phyloP scores from a whole-genome alignment of 2,113 vertebrate species.

The Cyanoliseus patagonus region DNA sequence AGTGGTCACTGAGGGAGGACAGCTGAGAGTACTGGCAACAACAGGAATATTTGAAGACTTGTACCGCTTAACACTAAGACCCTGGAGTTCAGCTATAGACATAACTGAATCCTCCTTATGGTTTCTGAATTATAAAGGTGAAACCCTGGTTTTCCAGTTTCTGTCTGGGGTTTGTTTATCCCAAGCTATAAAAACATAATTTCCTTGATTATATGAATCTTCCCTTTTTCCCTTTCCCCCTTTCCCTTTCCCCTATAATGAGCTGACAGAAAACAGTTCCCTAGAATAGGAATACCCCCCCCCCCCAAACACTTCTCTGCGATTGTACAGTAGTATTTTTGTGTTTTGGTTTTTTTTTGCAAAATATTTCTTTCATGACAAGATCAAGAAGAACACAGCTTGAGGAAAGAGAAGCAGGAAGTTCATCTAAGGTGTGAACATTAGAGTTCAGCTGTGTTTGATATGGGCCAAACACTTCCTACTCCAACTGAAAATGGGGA shows the following conservation, averaged over 20 bases:
- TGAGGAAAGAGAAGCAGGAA: background rate
- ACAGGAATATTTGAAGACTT: background rate
- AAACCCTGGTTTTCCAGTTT: background rate
- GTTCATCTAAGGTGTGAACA: background rate
- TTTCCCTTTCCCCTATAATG: background rate
- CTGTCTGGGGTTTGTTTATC: background rate
- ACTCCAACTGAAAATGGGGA: background rate
- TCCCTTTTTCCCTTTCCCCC: accelerated
- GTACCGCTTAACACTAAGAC: background rate
- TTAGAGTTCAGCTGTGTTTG: background rate
- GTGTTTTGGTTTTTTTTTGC: background rate
- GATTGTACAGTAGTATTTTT: background rate
- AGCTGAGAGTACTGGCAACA: background rate
- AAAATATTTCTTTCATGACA: background rate
- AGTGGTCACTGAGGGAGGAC: background rate
- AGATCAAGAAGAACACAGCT: background rate
- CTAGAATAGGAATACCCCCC: background rate
- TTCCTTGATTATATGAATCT: background rate
- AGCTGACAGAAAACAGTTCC: background rate
- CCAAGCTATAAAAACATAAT: background rate
- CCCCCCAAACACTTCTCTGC: background rate
- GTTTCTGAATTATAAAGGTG: background rate
- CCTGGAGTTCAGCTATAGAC: background rate
- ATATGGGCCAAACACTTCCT: background rate
- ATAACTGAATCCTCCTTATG: background rate